A percentile compares a stretch with the other conserved stretches of the same genome.
Conservation (phyloP, 2,888 invertebrate species). For the Gastracanthus pulcherrimus region DNA sequence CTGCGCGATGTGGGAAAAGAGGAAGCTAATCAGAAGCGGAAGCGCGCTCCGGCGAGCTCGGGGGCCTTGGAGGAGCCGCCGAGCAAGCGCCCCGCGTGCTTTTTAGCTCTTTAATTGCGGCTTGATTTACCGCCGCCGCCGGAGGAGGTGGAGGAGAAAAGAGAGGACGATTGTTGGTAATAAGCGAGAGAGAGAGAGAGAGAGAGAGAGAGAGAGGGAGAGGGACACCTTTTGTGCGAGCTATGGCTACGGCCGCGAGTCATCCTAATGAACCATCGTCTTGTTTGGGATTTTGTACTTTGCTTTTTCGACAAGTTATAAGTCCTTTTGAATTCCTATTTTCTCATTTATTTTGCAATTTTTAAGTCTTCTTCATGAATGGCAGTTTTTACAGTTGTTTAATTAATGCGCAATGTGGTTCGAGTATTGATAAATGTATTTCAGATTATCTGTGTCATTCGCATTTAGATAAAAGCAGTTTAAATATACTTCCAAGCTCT, state of each 20-base stretch:
- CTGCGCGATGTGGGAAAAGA: constrained; percentile 74
- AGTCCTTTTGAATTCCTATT: too few relatives aligned
- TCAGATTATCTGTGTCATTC: too few relatives aligned
- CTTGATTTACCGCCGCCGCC: constrained; percentile 68
- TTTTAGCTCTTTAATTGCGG: constrained; percentile 74
- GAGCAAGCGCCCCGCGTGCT: constrained; percentile 62
- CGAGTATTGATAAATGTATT: too few relatives aligned
- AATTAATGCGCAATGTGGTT: too few relatives aligned
- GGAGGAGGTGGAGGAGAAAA: constrained; percentile 25
- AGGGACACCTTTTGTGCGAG: constrained; percentile 19
- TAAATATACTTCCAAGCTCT: too few relatives aligned
- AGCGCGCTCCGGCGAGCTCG: constrained; percentile 74
- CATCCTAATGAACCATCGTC: constrained; percentile 31
- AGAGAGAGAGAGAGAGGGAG: neutral
- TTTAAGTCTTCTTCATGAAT: too few relatives aligned
- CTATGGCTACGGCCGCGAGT: neutral
- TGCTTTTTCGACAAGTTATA: too few relatives aligned
- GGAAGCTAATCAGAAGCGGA: constrained; percentile 78
- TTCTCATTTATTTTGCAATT: too few relatives aligned
- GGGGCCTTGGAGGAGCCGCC: constrained; percentile 66
- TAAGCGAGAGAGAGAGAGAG: neutral
- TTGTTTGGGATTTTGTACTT: neutral
- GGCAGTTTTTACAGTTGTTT: too few relatives aligned
- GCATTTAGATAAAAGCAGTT: too few relatives aligned
- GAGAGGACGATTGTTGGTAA: constrained; percentile 10